These are phyloP conservation scores for Anomalospiza imberbis DNA, from an alignment of 2,797 vertebrate genomes.

Conservation along the genomic window DNA sequence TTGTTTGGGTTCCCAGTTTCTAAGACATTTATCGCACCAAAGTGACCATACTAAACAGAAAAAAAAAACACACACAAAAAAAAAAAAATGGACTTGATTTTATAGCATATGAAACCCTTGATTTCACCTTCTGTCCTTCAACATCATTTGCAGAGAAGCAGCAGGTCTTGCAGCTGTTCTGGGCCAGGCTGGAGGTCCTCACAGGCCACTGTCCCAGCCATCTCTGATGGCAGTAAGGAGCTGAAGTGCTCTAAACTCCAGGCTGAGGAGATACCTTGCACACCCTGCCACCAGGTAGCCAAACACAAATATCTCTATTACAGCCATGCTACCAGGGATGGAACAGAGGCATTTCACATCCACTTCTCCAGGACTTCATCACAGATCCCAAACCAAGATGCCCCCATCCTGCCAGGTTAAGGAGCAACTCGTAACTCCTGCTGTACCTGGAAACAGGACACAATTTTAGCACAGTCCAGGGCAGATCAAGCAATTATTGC, in stretches of 20 bases:
- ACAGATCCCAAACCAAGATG: background rate
- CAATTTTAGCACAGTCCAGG: background rate
- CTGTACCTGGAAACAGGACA: background rate
- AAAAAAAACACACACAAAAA: background rate
- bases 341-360: accelerated
- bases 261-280: background rate
- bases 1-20: background rate
- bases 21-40: background rate
- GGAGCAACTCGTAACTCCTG: background rate
- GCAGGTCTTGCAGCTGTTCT: background rate
- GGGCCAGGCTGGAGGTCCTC: background rate
- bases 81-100: background rate
- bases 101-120: background rate
- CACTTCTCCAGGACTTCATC: background rate
- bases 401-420: background rate
- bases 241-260: background rate
- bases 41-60: background rate
- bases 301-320: background rate
- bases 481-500: background rate
- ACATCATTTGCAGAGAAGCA: background rate
- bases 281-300: background rate
- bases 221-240: background rate
- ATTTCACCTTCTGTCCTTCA: background rate
- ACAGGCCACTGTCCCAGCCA: background rate
- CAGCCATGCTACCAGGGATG: accelerated